phyloP scores from a whole-genome alignment of 1,140 invertebrate genomes.

The Melanaphis sacchari region DNA sequence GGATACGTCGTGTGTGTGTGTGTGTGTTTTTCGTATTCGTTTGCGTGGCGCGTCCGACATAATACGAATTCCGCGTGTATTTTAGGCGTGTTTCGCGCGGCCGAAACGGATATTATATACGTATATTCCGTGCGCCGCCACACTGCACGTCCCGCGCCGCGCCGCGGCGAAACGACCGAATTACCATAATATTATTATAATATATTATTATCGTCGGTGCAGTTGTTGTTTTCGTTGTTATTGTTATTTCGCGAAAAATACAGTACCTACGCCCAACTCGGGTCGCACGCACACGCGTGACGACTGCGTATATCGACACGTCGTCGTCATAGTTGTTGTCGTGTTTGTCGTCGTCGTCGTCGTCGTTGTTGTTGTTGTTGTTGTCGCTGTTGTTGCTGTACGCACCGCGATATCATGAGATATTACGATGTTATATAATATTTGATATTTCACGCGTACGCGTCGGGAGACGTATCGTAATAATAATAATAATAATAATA shows the following conservation, averaged over 20 bases:
- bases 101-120: slow-evolving; percentile 20
- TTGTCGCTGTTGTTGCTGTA: not conserved
- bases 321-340: not conserved
- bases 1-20: not conserved
- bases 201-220: not conserved
- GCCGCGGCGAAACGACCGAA: not conserved
- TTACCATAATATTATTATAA: slow-evolving; percentile 28
- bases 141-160: not conserved
- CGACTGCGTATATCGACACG: not conserved
- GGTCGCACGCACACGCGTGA: not conserved
- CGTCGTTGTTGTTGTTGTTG: not conserved
- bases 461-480: not conserved
- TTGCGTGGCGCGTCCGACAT: not conserved
- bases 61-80: slow-evolving; percentile 34
- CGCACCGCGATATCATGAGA: too few species aligned
- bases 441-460: too few species aligned
- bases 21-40: too few species aligned
- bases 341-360: not conserved
- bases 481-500: not conserved
- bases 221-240: too few species aligned
- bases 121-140: not conserved
- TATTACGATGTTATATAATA: not conserved
- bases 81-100: slow-evolving; percentile 7
- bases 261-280: not conserved
- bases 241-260: not conserved